Conservation (phyloP, 1,140 invertebrate genomes). For the Drosophila parabipectinata region DNA sequence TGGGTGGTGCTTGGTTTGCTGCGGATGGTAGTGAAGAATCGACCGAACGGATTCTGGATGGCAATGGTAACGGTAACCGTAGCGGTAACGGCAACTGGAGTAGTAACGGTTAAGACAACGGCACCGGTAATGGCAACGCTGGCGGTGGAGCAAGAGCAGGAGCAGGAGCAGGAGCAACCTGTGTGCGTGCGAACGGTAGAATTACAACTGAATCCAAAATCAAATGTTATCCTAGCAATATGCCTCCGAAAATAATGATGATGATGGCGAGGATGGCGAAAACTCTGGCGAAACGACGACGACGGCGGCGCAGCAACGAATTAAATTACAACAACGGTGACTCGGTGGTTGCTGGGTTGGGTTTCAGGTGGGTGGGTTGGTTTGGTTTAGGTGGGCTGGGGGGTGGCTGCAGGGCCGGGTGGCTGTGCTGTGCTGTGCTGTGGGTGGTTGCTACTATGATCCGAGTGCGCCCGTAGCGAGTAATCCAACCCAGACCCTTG, state of each 20-base stretch:
- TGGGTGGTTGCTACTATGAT: slow-evolving; percentile 68
- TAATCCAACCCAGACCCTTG: slow-evolving; percentile 71
- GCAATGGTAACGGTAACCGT: slow-evolving; percentile 62
- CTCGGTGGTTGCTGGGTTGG: slow-evolving; percentile 30
- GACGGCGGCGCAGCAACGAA: slow-evolving; percentile 76
- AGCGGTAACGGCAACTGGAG: background rate
- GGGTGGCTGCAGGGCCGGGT: slow-evolving; percentile 23
- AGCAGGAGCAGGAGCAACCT: slow-evolving; percentile 50
- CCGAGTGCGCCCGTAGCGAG: slow-evolving; percentile 64
- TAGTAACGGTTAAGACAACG: background rate
- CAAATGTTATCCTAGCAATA: slow-evolving; percentile 84
- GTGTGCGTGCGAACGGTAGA: slow-evolving; percentile 83
- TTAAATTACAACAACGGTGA: slow-evolving; percentile 74
- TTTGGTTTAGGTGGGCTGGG: slow-evolving; percentile 3
- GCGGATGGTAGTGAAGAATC: slow-evolving; percentile 5
- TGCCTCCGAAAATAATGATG: slow-evolving; percentile 84
- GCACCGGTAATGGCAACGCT: slow-evolving; percentile 62
- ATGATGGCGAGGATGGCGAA: slow-evolving; percentile 5
- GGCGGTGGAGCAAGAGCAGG: background rate
- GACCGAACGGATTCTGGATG: slow-evolving; percentile 30
- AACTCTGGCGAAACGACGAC: slow-evolving; percentile 40
- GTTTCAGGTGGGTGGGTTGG: slow-evolving; percentile 31
- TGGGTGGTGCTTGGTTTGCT: slow-evolving; percentile 21
- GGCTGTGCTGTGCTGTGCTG: slow-evolving; percentile 3
- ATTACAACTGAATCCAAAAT: slow-evolving; percentile 84